A percentile compares a stretch with the other conserved stretches of the same genome.
Conservation (phyloP, 2,888 invertebrate species). For the Drosophila rellima region DNA sequence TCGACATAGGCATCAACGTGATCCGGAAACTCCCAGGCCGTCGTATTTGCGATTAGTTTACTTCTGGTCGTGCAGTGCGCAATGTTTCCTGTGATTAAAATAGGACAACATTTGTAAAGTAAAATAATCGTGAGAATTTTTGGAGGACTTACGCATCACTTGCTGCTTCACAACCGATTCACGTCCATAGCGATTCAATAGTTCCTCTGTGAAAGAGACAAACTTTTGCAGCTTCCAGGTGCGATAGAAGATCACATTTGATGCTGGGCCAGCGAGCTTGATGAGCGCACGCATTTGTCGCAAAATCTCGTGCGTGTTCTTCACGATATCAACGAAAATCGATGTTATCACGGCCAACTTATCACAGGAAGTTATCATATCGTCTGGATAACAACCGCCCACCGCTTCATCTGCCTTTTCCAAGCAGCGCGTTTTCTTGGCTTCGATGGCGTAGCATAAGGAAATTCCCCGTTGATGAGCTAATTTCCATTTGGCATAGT, state of each 20-base stretch:
- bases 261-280: slow-evolving; percentile 64
- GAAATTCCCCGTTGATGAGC: slow-evolving; percentile 82
- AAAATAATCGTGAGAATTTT: no score
- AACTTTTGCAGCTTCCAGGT: slow-evolving; percentile 82
- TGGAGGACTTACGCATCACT: slow-evolving; percentile 75
- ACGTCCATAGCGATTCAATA: slow-evolving; percentile 69
- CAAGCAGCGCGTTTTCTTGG: slow-evolving; percentile 77
- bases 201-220: slow-evolving; percentile 65
- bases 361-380: slow-evolving; percentile 72
- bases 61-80: slow-evolving; percentile 76
- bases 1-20: slow-evolving; percentile 75
- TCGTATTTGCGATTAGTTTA: slow-evolving; percentile 72
- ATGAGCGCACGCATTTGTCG: slow-evolving; percentile 76
- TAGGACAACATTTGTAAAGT: neutral
- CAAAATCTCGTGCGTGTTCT: slow-evolving; percentile 65
- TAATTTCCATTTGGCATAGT: slow-evolving; percentile 82
- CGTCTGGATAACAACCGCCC: slow-evolving; percentile 66
- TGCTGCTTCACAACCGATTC: slow-evolving; percentile 77
- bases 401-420: slow-evolving; percentile 47
- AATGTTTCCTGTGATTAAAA: slow-evolving; percentile 69
- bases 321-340: slow-evolving; percentile 80
- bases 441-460: slow-evolving; percentile 82
- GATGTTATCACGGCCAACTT: slow-evolving; percentile 79
- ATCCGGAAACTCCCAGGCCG: slow-evolving; percentile 83
- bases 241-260: slow-evolving; percentile 73